Base-by-base conservation (phyloP, 1,140 invertebrate species). In the Branchinecta lindahli region DNA sequence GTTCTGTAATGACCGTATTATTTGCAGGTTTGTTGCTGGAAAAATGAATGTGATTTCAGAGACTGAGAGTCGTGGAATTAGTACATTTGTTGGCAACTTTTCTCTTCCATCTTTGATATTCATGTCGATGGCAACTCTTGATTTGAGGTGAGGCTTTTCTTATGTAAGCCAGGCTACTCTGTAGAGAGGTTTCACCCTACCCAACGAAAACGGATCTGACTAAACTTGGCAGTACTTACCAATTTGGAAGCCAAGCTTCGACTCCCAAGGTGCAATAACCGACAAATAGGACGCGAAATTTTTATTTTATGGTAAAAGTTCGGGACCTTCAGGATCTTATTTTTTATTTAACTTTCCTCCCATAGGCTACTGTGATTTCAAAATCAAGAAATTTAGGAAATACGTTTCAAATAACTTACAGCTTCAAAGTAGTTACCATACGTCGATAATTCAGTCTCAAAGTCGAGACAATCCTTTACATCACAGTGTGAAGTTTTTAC, bases 41-140 rank as follows among this genome's bases (percentile, higher is more conserved):
- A 83, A 92, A 70, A 82, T 89, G 65, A 88, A 90, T 75, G 78
- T 94, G 44, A 91, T 98, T 4, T 86, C 89, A 69, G 85, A 88
- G 77, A 83, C 83, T 18, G 93, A 96, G 81, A 85, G 88, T n/a
- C 91, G 91, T 80, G 94, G 94, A 6, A 83, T 98, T 66, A 91
- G 90, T 66, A 91, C 88, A 68, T 97, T 96, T 83, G 90, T 97
- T 0, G 91, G 92, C 33, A 94, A 88, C 52, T 96, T 97, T 81
- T 88, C 92, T 20, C 77, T 98, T 52, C 95, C 94, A 66, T 88
- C 91, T 5, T 78, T 97, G 7, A 94, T 98, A 74, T 97, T 98
- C 76, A 81, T 90, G 71, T 94, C 91, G 44, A 80, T 98, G 77
- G 91, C 91, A 46, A 84, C 88, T 74, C 80, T 97, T 8, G 85